These are phyloP conservation scores for Lycophotia porphyrea DNA, from an alignment of 2,888 invertebrate species.

Conservation along the genomic window DNA sequence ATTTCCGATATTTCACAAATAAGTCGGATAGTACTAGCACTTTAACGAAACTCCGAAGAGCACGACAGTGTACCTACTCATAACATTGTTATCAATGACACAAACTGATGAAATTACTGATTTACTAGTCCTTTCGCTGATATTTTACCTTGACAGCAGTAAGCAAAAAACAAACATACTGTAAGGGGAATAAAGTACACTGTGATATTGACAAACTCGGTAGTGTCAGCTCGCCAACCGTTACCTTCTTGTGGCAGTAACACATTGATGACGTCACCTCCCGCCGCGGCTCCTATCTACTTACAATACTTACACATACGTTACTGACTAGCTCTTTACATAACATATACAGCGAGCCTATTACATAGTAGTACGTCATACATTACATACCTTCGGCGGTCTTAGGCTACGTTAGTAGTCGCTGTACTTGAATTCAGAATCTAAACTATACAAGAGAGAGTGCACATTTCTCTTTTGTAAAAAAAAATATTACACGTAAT, in stretches of 20 bases:
- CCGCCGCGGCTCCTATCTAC: slow-evolving; percentile 21
- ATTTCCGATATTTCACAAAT: slow-evolving; percentile 28
- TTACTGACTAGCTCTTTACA: slow-evolving; percentile 74
- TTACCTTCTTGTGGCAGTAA: not conserved
- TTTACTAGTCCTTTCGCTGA: not conserved
- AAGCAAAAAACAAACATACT: not conserved
- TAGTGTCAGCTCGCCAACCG: not conserved
- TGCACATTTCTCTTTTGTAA: not conserved
- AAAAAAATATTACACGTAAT: not conserved
- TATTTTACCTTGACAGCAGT: not conserved
- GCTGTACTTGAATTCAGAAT: slow-evolving; percentile 19
- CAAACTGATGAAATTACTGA: not conserved
- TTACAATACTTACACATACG: slow-evolving; percentile 41
- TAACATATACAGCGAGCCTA: slow-evolving; percentile 54
- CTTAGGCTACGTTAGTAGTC: slow-evolving; percentile 28
- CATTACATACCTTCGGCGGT: slow-evolving; percentile 32
- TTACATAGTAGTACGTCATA: slow-evolving; percentile 19
- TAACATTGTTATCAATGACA: not conserved
- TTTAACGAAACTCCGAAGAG: not conserved
- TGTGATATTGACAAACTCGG: not conserved
- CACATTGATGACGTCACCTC: slow-evolving; percentile 25
- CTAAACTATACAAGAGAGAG: not conserved
- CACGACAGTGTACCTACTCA: not conserved
- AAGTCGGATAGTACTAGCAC: not conserved
- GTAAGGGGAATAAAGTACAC: not conserved